Conservation (phyloP, 2,888 invertebrate species). For the Apotomis capreana region DNA sequence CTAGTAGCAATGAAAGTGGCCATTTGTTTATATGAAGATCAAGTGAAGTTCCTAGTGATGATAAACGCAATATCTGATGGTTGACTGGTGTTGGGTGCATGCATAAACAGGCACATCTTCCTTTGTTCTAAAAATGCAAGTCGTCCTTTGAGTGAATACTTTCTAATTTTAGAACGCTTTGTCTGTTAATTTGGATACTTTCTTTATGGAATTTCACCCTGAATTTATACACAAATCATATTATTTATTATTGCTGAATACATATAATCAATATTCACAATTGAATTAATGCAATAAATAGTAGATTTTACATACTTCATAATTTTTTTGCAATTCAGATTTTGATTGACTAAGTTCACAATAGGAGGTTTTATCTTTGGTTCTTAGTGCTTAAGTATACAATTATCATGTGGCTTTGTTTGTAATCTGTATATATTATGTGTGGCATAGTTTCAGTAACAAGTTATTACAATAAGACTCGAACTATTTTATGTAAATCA, state of each 20-base stretch:
- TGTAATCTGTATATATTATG: no score
- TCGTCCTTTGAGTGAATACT: slow-evolving; percentile 54
- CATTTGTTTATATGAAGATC: slow-evolving; percentile 22
- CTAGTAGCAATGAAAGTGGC: slow-evolving; percentile 1
- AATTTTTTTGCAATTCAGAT: neutral
- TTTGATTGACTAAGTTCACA: no score
- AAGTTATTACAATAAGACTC: no score
- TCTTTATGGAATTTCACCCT: neutral
- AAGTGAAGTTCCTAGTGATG: slow-evolving; percentile 3
- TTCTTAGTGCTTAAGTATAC: no score
- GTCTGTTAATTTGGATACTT: slow-evolving; percentile 50
- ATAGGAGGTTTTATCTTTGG: no score
- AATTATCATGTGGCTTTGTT: no score
- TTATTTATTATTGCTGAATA: neutral
- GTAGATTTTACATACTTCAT: neutral
- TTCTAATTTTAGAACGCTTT: slow-evolving; percentile 74
- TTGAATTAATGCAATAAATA: neutral
- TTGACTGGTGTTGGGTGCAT: slow-evolving; percentile 22
- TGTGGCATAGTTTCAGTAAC: no score
- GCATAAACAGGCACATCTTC: slow-evolving; percentile 44
- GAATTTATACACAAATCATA: slow-evolving; percentile 1
- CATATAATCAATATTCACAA: neutral
- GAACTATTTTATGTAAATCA: no score
- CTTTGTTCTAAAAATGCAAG: slow-evolving; percentile 79
- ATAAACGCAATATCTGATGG: slow-evolving; percentile 14